Conservation (phyloP, 2,888 invertebrate species). For the Rhyacophila evoluta region DNA sequence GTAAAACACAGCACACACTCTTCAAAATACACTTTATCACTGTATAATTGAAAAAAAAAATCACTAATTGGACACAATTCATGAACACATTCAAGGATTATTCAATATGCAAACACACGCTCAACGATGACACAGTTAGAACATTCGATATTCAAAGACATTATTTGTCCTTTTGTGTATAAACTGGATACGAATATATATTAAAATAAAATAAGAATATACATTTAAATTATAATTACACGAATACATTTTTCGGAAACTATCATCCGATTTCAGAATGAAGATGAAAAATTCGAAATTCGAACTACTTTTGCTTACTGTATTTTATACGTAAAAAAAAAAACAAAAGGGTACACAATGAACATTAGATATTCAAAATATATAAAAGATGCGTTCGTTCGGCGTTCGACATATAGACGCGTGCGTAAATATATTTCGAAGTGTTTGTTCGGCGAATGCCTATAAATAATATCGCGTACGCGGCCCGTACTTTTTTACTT, state of each 20-base stretch:
- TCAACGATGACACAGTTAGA: constrained; percentile 12
- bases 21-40: neutral
- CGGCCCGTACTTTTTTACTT: constrained; percentile 6
- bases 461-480: constrained; percentile 19
- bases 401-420: neutral
- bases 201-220: too few species aligned
- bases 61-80: neutral
- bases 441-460: constrained; percentile 16
- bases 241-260: too few species aligned
- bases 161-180: too few species aligned
- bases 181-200: too few species aligned
- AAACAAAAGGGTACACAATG: neutral
- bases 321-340: too few species aligned
- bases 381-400: constrained; percentile 4
- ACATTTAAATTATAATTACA: too few species aligned
- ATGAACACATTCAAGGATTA: constrained; percentile 10
- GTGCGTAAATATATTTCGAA: neutral
- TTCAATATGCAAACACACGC: neutral
- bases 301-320: neutral
- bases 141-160: constrained; percentile 1
- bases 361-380: neutral
- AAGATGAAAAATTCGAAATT: neutral
- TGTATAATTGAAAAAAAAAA: neutral
- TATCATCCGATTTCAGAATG: too few species aligned
- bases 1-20: neutral